Percentiles rank a stretch among this genome's conserved stretches.
Evolutionary conservation across 2,888 invertebrate genomes (phyloP).

Genomic region (Camponotus fellah): DNA sequence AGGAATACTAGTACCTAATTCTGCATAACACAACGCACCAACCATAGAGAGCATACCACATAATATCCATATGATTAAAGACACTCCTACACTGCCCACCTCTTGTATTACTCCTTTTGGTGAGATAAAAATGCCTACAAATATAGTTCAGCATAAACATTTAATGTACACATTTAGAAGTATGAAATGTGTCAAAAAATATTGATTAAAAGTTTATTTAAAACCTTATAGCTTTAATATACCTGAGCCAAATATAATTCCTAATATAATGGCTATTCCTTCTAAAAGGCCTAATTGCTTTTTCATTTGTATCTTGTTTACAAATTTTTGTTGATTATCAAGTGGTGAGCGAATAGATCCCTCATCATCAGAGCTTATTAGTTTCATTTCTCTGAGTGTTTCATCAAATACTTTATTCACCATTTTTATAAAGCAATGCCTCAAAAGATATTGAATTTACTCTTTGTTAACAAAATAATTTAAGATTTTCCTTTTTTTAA

Average conservation of each 20-base stretch:
- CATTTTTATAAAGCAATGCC: slow-evolving; percentile 50
- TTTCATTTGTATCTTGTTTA: slow-evolving; percentile 91
- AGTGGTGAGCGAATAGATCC: slow-evolving; percentile 17
- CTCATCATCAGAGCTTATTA: slow-evolving; percentile 65
- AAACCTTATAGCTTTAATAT: slow-evolving; percentile 58
- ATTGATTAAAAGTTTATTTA: not conserved
- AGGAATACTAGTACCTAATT: slow-evolving; percentile 95
- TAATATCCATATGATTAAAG: slow-evolving; percentile 94
- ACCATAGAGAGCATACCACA: slow-evolving; percentile 96
- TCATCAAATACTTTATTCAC: slow-evolving; percentile 59
- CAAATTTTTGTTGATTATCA: not conserved
- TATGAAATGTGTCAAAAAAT: not conserved
- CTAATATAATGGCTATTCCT: slow-evolving; percentile 97
- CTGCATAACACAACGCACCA: slow-evolving; percentile 98
- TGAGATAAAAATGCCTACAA: slow-evolving; percentile 95
- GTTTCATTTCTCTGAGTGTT: slow-evolving; percentile 61
- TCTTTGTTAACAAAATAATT: slow-evolving; percentile 1
- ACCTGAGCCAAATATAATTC: slow-evolving; percentile 97
- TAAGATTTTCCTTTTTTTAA: not conserved
- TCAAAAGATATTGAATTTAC: not conserved
- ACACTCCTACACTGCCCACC: slow-evolving; percentile 96
- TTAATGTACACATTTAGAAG: not conserved
- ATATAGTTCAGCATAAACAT: slow-evolving; percentile 39
- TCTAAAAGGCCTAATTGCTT: slow-evolving; percentile 96
- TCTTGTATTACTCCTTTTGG: slow-evolving; percentile 97